Base-by-base conservation (phyloP, 2,888 invertebrate species). In the Temnothorax rugatulus region DNA sequence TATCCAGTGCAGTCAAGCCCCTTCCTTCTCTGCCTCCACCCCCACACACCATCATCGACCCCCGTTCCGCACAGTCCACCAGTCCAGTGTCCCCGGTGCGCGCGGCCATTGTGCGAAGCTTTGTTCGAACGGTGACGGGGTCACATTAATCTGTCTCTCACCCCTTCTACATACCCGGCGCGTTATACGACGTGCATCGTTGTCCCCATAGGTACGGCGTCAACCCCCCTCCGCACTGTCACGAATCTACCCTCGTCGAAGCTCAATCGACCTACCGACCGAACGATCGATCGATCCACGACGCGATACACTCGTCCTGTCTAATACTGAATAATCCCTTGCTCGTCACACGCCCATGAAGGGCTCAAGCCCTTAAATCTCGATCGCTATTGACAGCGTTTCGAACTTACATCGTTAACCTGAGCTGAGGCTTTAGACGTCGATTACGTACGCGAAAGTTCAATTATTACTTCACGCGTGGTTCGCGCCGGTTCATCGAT, bases 71-170 rank as follows among this genome's bases (percentile, higher is more conserved):
- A 82, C 91, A 87, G 87, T 91, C 88, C 90, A 85, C 85, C 91
- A 89, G 90, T 90, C 93, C 91, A 88, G 89, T 92, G 90, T 92
- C 92, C 91, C 93, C 90, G 91, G 90, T 92, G 92, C 90, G 92
- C 90, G 90, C 89, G 91, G 92, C 94, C 92, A 94, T 94, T 94
- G 94, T 94, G 92, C 93, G 89, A 91, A 92, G 94, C 93, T 94
- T 94, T 94, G 94, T 94, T 94, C 93, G 92, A 93, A 93, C 92
- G 91, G 92, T 93, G 94, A 94, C 93, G 93, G 93, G 92, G 92
- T 93, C 93, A 92, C 94, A 94, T 94, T 94, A 94, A 94, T 94
- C 94, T 94, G 93, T 93, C 94, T 91, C 92, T 93, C 92, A 90
- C 91, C 92, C 92, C 91, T 90, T 92, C 89, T 86, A 90, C 91